Conservation (phyloP, 2,113 vertebrate species). For the Rhinolophus ferrumequinum region DNA sequence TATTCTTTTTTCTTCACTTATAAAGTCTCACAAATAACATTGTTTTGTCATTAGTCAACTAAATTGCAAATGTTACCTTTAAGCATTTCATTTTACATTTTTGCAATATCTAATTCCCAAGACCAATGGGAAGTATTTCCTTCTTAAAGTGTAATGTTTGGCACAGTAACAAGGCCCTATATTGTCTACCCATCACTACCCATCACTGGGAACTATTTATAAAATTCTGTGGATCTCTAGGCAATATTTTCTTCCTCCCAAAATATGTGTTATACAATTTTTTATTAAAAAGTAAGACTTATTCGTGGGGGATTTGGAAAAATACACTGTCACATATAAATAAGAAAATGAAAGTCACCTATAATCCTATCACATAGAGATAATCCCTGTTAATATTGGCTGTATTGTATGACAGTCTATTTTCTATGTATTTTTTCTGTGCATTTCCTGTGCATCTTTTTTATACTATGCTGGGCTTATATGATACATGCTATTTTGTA, state of each 20-base stretch:
- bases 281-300: background rate
- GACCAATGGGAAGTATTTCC: background rate
- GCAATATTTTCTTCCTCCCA: background rate
- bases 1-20: background rate
- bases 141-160: background rate
- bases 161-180: background rate
- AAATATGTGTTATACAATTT: background rate
- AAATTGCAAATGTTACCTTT: background rate
- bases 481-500: background rate
- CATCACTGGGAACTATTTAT: background rate
- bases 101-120: background rate
- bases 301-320: background rate
- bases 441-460: background rate
- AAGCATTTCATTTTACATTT: slow-evolving; percentile 10
- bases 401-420: background rate
- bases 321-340: background rate
- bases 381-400: background rate
- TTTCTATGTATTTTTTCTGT: background rate
- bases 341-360: slow-evolving; percentile 35
- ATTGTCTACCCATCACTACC: background rate
- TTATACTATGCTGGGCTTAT: background rate
- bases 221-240: background rate
- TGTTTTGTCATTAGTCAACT: slow-evolving; percentile 40
- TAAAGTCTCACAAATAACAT: background rate
- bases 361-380: background rate